A percentile compares a stretch with the other conserved stretches of the same genome.
These are phyloP conservation scores for Ommatoiulus sabulosus DNA, from an alignment of 2,888 invertebrate species.

Conservation along the genomic window DNA sequence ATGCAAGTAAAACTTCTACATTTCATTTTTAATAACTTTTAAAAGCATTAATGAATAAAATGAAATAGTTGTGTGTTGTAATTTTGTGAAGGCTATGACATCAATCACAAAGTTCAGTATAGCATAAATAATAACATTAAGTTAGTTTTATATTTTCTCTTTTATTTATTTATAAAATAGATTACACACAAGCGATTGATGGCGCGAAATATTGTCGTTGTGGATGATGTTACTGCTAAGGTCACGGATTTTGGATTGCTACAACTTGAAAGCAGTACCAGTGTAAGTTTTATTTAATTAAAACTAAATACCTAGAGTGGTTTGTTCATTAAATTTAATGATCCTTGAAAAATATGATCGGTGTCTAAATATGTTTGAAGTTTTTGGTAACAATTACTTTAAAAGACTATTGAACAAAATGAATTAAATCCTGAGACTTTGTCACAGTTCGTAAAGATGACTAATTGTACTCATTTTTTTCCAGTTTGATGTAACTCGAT, in stretches of 20 bases:
- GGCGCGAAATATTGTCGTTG: constrained; percentile 78
- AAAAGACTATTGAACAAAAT: constrained; percentile 33
- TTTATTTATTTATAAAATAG: constrained; percentile 58
- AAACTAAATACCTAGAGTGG: neutral
- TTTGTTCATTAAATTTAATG: neutral
- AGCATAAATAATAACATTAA: no score
- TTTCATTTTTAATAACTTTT: neutral
- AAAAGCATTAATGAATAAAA: neutral
- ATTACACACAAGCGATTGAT: constrained; percentile 79
- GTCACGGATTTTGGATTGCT: constrained; percentile 81
- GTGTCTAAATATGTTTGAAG: neutral
- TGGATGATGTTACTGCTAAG: constrained; percentile 77
- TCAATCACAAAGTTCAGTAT: no score
- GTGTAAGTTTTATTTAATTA: constrained; percentile 66
- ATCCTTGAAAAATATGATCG: neutral
- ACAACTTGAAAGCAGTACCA: constrained; percentile 74
- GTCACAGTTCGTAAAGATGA: neutral
- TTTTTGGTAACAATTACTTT: neutral
- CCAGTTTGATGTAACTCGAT: constrained; percentile 79
- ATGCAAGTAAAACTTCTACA: neutral
- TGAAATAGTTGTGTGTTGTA: neutral
- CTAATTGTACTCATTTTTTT: neutral
- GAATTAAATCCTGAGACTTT: constrained; percentile 46
- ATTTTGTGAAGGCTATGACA: no score
- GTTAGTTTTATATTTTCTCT: constrained; percentile 11